These are phyloP conservation scores for Eristalis pertinax DNA, from an alignment of 2,888 invertebrate species.

Conservation along the genomic window DNA sequence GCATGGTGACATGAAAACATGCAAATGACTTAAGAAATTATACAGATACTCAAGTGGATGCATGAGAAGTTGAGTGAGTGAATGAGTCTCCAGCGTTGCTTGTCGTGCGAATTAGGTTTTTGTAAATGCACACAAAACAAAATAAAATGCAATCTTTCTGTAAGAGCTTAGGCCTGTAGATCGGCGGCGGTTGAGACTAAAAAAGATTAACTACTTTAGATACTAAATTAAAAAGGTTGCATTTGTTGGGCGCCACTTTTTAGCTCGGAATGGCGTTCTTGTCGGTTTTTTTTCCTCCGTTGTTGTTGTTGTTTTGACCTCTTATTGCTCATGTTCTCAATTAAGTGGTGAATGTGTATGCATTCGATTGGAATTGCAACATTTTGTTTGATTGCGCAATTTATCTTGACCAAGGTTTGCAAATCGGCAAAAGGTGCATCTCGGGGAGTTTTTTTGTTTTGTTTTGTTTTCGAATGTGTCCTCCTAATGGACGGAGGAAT, in stretches of 20 bases:
- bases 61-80: slow-evolving; percentile 45
- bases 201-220: slow-evolving; percentile 30
- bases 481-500: no score
- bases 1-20: slow-evolving; percentile 70
- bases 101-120: slow-evolving; percentile 58
- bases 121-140: slow-evolving; percentile 38
- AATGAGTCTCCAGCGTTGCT: slow-evolving; percentile 5
- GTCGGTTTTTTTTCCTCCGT: neutral
- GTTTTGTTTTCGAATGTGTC: no score
- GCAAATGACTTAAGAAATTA: slow-evolving; percentile 70
- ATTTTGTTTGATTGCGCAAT: neutral
- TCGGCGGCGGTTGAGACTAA: neutral
- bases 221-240: slow-evolving; percentile 5
- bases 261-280: slow-evolving; percentile 22
- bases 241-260: slow-evolving; percentile 53
- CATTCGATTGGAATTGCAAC: neutral
- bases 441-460: neutral
- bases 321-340: neutral
- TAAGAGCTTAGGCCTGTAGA: neutral
- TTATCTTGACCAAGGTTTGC: slow-evolving; percentile 2
- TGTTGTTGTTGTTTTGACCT: neutral
- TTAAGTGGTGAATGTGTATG: neutral
- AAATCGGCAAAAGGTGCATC: neutral
- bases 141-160: slow-evolving; percentile 6
- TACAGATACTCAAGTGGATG: slow-evolving; percentile 56